Conservation (phyloP, 2,797 vertebrate genomes). For the Danionella dracula region DNA sequence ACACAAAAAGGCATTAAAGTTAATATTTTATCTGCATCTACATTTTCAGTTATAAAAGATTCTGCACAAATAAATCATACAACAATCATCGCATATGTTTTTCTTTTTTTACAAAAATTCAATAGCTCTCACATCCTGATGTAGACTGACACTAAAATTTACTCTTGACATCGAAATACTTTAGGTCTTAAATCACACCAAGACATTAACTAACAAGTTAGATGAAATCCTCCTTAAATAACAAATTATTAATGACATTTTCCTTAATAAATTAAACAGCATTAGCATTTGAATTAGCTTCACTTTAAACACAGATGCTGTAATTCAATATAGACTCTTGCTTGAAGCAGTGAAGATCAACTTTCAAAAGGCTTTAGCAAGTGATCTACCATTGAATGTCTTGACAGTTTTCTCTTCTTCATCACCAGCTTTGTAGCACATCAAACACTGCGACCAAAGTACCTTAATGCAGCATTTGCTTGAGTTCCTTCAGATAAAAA, state of each 20-base stretch:
- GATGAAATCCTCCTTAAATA: not conserved
- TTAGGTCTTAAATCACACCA: no score
- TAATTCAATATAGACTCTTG: constrained; percentile 11
- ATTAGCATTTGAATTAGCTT: constrained; percentile 7
- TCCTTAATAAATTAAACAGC: constrained; percentile 11
- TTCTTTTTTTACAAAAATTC: no score
- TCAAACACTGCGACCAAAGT: constrained; percentile 26
- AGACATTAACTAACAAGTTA: not conserved
- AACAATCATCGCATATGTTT: no score
- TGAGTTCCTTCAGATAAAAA: constrained; percentile 36
- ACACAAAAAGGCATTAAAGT: no score
- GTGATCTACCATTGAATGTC: constrained; percentile 20
- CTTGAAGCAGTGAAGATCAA: constrained; percentile 4
- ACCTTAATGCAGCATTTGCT: constrained; percentile 48
- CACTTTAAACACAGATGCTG: not conserved
- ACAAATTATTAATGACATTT: constrained; percentile 3
- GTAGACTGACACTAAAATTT: no score
- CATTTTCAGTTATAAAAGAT: no score
- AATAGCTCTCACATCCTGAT: no score
- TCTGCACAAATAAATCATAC: no score
- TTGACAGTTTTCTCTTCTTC: constrained; percentile 14
- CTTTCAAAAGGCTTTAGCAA: constrained; percentile 23
- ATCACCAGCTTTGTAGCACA: constrained; percentile 18
- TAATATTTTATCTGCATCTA: no score
- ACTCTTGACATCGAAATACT: no score